Evolutionary conservation across 1,140 invertebrate genomes (phyloP).

Genomic region (Maconellicoccus hirsutus): DNA sequence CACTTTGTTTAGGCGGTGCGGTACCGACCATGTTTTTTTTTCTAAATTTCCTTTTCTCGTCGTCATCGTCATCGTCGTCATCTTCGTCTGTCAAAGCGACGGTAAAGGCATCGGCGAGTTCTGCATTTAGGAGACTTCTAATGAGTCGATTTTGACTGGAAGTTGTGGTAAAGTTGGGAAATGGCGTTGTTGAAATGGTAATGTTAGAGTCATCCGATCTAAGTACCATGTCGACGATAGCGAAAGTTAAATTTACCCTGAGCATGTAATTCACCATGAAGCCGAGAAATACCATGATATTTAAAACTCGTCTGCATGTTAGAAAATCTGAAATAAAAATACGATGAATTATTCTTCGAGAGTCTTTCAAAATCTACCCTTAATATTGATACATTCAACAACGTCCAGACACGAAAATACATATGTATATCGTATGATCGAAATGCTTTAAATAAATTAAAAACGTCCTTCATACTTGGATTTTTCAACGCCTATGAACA

Average conservation of each 20-base stretch:
- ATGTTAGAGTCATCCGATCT: neutral
- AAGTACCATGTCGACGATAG: slow-evolving; percentile 69
- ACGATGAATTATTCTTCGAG: too few relatives aligned
- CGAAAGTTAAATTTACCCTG: slow-evolving; percentile 76
- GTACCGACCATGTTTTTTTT: neutral
- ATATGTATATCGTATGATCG: too few relatives aligned
- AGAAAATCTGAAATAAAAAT: slow-evolving; percentile 31
- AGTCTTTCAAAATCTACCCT: too few relatives aligned
- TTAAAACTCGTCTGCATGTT: slow-evolving; percentile 64
- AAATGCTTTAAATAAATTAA: too few relatives aligned
- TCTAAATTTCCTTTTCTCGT: neutral
- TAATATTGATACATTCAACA: too few relatives aligned
- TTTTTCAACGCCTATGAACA: too few relatives aligned
- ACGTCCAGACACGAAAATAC: too few relatives aligned
- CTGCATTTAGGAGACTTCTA: neutral
- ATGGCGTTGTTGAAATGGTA: neutral
- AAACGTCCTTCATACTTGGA: too few relatives aligned
- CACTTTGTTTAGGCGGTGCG: neutral
- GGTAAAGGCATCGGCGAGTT: neutral
- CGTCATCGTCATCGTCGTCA: neutral
- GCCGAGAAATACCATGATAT: slow-evolving; percentile 70
- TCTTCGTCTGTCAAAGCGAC: neutral
- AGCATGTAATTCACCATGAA: slow-evolving; percentile 83
- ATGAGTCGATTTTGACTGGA: neutral
- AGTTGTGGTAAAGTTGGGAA: neutral